Evolutionary conservation across 1,140 invertebrate genomes (phyloP), one percentile per base, ranked within the genome.

Genomic region (Vanessa tameamea): DNA sequence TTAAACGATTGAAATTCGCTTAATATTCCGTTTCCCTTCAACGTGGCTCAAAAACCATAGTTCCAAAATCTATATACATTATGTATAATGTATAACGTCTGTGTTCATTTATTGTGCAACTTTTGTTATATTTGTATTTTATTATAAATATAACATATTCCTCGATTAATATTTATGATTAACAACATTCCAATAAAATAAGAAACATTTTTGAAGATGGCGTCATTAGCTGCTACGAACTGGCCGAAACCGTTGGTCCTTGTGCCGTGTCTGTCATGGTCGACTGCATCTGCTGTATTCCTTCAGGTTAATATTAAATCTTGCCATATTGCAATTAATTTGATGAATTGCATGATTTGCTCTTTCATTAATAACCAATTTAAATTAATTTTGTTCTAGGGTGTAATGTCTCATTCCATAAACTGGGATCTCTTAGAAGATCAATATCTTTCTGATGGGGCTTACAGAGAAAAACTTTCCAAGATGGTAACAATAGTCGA

Each of bases 241-340:
- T 99, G 98, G 97, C 97, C 96, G 8, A 97, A 98, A 90, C 98
- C 98, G 11, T 93, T 99, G 74, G 96, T 97, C 8, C 92, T 99
- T 64, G 96, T 99, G 23, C 99, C 99, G 55, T 99, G 98, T 89
- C 93, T 99, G 12, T 99, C 98, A 0, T 99, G 98, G 98, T 98
- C 97, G 1, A 99, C 98, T 26, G 99, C 99, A 57, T 98, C 98
- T 8, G 95, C 96, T 68, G 98, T 99, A 66, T 99, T 99, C 90
- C 99, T 98, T 74, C 95, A 97, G 94, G 97, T 97, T 94, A 80
- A 55, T 20, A 50, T 14, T 16, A 9, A 31, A 37, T 37, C 50
- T 64, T 61, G 4, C 66, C 37, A 43, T 43, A 43, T 37, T 20
- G 20, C 20, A 20, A 20, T 20, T 20, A 4, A 31, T 31, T 31